These are phyloP conservation scores for Meghimatium bilineatum DNA, from an alignment of 2,888 invertebrate species.

Conservation along the genomic window DNA sequence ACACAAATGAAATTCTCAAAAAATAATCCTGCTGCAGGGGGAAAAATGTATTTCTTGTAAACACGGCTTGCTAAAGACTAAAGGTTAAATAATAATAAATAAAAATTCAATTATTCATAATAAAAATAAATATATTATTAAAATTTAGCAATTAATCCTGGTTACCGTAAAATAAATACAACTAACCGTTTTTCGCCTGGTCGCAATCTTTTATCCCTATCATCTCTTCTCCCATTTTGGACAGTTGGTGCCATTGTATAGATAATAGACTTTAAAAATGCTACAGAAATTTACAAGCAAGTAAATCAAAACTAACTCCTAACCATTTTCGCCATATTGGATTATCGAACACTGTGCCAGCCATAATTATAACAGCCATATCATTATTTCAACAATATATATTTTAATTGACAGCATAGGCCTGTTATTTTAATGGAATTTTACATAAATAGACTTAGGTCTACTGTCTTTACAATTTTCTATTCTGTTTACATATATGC, in stretches of 20 bases:
- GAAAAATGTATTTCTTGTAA: too few species aligned
- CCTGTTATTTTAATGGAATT: too few species aligned
- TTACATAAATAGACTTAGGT: too few species aligned
- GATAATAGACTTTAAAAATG: constrained; percentile 5
- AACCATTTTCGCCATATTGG: background rate
- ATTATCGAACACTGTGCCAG: background rate
- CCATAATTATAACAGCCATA: background rate
- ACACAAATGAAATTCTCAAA: too few species aligned
- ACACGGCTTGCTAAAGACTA: too few species aligned
- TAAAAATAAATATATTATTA: too few species aligned
- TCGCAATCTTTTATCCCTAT: constrained; percentile 66
- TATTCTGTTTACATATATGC: too few species aligned
- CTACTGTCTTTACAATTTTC: too few species aligned
- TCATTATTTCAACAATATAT: background rate
- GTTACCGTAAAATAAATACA: background rate
- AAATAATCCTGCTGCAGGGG: too few species aligned
- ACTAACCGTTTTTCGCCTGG: constrained; percentile 66
- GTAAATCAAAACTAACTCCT: background rate
- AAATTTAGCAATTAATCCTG: background rate
- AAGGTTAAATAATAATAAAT: too few species aligned
- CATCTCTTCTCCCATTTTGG: constrained; percentile 68
- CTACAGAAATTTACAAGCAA: background rate
- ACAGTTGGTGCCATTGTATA: constrained; percentile 72
- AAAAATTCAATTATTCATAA: too few species aligned
- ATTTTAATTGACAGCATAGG: too few species aligned